These are phyloP conservation scores for Molorchus minor DNA, from an alignment of 2,888 invertebrate species.

Conservation along the genomic window DNA sequence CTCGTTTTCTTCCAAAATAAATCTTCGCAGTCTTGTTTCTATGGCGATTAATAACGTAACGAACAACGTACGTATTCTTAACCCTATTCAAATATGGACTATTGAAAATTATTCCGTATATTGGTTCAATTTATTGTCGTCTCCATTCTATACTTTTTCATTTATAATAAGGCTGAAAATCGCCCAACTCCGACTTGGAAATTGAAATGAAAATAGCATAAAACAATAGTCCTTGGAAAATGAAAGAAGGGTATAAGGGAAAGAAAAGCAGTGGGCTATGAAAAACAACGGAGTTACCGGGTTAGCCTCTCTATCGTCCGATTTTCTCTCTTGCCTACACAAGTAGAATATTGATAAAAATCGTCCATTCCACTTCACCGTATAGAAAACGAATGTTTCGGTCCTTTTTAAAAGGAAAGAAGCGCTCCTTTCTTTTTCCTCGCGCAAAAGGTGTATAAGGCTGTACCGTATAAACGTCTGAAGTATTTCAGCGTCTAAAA, in stretches of 20 bases:
- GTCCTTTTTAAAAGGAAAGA: constrained; percentile 49
- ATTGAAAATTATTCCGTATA: too few relatives aligned
- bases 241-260: constrained; percentile 45
- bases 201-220: constrained; percentile 46
- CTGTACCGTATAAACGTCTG: constrained; percentile 52
- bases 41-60: too few relatives aligned
- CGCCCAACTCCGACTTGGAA: constrained; percentile 30
- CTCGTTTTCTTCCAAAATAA: too few relatives aligned
- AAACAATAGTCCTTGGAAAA: constrained; percentile 43
- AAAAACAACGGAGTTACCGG: constrained; percentile 35
- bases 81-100: too few relatives aligned
- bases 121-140: too few relatives aligned
- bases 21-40: too few relatives aligned
- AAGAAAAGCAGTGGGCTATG: constrained; percentile 39
- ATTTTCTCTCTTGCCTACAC: constrained; percentile 24
- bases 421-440: constrained; percentile 43
- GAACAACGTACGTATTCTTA: too few relatives aligned
- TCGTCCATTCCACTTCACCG: constrained; percentile 47
- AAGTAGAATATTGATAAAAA: constrained; percentile 44
- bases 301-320: constrained; percentile 8
- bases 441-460: constrained; percentile 49
- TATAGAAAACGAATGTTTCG: constrained; percentile 44
- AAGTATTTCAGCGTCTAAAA: constrained; percentile 60
- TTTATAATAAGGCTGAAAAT: constrained; percentile 35
- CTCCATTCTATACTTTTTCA: too few relatives aligned